Conservation (phyloP, 2,888 invertebrate genomes). For the Hecatera dysodea region DNA sequence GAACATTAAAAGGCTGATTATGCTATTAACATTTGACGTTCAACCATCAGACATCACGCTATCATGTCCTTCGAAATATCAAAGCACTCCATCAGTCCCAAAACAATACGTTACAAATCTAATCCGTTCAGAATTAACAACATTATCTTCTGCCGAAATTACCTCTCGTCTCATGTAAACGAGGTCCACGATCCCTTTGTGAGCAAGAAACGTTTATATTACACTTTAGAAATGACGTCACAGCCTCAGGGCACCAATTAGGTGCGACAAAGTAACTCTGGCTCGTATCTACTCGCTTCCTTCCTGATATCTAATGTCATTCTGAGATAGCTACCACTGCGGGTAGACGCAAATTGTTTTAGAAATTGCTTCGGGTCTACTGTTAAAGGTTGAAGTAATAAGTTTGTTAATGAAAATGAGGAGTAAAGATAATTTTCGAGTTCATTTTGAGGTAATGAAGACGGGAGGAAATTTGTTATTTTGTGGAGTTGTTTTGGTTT, state of each 20-base stretch:
- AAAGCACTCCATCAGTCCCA: slow-evolving; percentile 5
- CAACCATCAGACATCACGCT: too few relatives aligned
- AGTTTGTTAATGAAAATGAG: slow-evolving; percentile 53
- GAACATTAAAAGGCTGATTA: too few relatives aligned
- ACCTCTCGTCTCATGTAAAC: slow-evolving; percentile 67
- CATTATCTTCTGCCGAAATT: slow-evolving; percentile 58
- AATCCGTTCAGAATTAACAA: slow-evolving; percentile 60
- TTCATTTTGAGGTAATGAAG: slow-evolving; percentile 44
- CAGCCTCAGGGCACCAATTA: slow-evolving; percentile 61
- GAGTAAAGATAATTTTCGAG: slow-evolving; percentile 41
- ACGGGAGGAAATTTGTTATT: slow-evolving; percentile 33
- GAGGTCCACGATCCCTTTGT: slow-evolving; percentile 56
- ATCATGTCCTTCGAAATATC: not conserved
- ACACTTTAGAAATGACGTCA: slow-evolving; percentile 59
- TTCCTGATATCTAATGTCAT: slow-evolving; percentile 65
- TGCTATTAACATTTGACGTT: too few relatives aligned
- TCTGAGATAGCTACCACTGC: slow-evolving; percentile 47
- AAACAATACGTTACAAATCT: slow-evolving; percentile 49
- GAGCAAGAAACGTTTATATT: slow-evolving; percentile 65
- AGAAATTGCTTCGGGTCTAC: slow-evolving; percentile 50
- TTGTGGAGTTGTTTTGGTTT: slow-evolving; percentile 26
- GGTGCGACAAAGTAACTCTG: slow-evolving; percentile 58
- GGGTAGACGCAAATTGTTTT: slow-evolving; percentile 49
- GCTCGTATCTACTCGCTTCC: slow-evolving; percentile 57
- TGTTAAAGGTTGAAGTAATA: slow-evolving; percentile 48